Evolutionary conservation across 1,140 invertebrate genomes (phyloP).

Genomic region (Diorhabda elongata): DNA sequence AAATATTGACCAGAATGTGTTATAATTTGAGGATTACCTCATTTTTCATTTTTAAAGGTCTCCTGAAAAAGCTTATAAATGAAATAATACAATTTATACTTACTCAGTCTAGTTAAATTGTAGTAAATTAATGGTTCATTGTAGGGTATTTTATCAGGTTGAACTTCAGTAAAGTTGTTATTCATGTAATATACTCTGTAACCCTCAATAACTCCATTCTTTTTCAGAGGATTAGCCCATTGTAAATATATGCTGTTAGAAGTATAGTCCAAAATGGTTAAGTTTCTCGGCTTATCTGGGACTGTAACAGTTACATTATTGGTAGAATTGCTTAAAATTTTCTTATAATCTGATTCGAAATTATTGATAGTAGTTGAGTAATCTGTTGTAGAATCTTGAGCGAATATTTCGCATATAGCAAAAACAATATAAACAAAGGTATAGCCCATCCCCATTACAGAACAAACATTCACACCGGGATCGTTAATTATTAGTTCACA

Average conservation of each 20-base stretch:
- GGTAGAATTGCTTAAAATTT: constrained; percentile 11
- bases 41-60: too few species aligned
- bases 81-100: constrained; percentile 43
- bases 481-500: constrained; percentile 9
- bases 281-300: constrained; percentile 76
- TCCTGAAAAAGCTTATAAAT: too few species aligned
- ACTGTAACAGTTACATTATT: constrained; percentile 49
- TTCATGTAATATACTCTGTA: constrained; percentile 69
- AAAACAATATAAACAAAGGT: constrained; percentile 38
- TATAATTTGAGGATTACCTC: too few species aligned
- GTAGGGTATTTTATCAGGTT: constrained; percentile 53
- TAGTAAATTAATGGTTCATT: constrained; percentile 51
- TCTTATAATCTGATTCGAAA: constrained; percentile 16
- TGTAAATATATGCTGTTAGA: constrained; percentile 71
- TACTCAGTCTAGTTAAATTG: constrained; percentile 59
- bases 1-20: too few species aligned
- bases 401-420: constrained; percentile 31
- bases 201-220: constrained; percentile 66
- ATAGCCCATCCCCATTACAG: constrained; percentile 40
- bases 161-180: constrained; percentile 63
- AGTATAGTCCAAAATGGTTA: constrained; percentile 70
- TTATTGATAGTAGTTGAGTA: constrained; percentile 24
- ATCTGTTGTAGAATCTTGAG: constrained; percentile 31
- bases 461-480: constrained; percentile 19
- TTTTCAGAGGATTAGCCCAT: constrained; percentile 71